Base-by-base conservation (phyloP, 2,113 vertebrate genomes). In the Gallinago media region DNA sequence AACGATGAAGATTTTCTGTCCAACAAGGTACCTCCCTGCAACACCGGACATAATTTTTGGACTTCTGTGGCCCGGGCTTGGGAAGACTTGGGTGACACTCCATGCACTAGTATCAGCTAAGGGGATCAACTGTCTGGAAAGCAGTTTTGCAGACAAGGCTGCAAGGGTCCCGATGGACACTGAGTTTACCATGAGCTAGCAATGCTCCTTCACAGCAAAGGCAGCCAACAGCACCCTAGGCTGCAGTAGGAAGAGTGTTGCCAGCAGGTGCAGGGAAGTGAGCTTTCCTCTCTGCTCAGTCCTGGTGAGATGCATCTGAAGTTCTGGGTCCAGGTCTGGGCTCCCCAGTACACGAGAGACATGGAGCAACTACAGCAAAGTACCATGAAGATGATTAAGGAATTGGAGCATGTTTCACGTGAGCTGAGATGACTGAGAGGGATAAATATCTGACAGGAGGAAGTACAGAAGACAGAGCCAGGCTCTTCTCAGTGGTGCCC, bases 81-180 rank as follows among this genome's bases (percentile, higher is more conserved):
- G 42, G 34, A 74, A 67, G 54, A 38, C 54, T 0, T 0, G 3
- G 10, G 5, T 1, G 4, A 79, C 10, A 25, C 13, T 62, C 47
- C 27, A 36, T 21, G 31, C 8, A 55, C 18, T 34, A 54, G 6
- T 34, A 31, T 54, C 80, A 74, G 52, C 38, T 42, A 47, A 55
- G 34, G 19, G 18, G 22, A 67, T 73, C 40, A 67, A 20, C 31
- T 73, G 5, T 34, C 44, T 59, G 32, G 71, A 72, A 77, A 66
- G 13, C 13, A 56, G 27, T 15, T 83, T 66, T 46, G 38, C 1
- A 0, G n/a, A 25, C 46, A 62, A 85, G 26, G 34, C 19, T 29
- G 8, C 5, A 14, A 38, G 11, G 9, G 36, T 79, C 40, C 32
- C n/a, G 32, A n/a, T 11, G 34, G 34, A 56, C 40, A 36, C 38